phyloP scores from a whole-genome alignment of 2,797 vertebrate species.

The Denticeps clupeoides region DNA sequence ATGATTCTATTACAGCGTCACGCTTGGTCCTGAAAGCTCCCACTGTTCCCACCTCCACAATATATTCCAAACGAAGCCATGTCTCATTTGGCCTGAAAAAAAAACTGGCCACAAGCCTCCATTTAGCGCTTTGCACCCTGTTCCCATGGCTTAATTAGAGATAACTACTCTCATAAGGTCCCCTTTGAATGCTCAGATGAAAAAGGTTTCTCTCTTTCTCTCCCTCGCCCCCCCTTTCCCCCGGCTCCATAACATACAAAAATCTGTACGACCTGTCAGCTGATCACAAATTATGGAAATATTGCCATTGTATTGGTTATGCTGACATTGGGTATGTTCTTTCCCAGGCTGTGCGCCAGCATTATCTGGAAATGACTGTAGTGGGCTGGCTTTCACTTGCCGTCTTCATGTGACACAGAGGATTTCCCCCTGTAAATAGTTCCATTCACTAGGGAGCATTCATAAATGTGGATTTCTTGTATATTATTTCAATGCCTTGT shows the following conservation, averaged over 20 bases:
- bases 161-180: constrained; percentile 36
- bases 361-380: background rate
- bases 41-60: constrained; percentile 50
- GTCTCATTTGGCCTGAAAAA: constrained; percentile 50
- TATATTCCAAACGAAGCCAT: constrained; percentile 42
- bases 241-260: background rate
- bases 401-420: background rate
- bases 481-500: no score
- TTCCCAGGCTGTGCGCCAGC: background rate
- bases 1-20: constrained; percentile 49
- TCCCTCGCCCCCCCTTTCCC: background rate
- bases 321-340: background rate
- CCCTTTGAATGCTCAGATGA: background rate
- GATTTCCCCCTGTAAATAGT: background rate
- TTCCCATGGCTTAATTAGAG: constrained; percentile 43
- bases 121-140: constrained; percentile 46
- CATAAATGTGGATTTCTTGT: no score
- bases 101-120: constrained; percentile 41
- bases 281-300: background rate
- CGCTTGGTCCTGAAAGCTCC: constrained; percentile 44
- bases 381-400: background rate
- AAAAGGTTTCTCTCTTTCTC: background rate
- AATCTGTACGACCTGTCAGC: background rate
- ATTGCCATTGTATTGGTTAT: constrained; percentile 1
- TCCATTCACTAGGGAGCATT: background rate